Evolutionary conservation across 2,888 invertebrate genomes (phyloP), one percentile per base, ranked within the genome.

Genomic region (Athalia rosae): DNA sequence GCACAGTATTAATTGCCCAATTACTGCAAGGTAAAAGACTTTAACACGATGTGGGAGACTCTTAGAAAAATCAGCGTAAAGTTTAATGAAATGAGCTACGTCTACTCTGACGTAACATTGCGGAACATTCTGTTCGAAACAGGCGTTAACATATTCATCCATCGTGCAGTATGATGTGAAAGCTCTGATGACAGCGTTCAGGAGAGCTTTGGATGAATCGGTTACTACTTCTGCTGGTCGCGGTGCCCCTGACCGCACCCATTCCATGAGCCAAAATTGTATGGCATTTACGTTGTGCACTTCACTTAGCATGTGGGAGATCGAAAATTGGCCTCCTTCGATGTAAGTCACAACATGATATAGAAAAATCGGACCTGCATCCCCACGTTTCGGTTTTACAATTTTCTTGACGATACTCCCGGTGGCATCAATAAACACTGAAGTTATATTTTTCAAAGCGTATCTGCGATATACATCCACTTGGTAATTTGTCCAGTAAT

Each of bases 271-370:
- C 81, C 83, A 84, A 77, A 66, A 79, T 11, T 79, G 80, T 8
- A 82, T 83, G 0, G 58, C 61, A n/a, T 74, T 76, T 0, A 80
- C 80, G 11, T 76, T 69, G 5, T 83, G 81, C 3, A 41, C 41
- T 78, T 82, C 83, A 0, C 77, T 79, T 11, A 82, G 9, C 82
- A 83, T 81, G 77, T 83, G 81, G 4, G 67, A 13, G 2, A 83
- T 74, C 4, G 81, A 66, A 61, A 83, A 80, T 50, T 83, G 80
- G 3, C 81, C 80, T 63, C 76, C 76, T 48, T 74, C 13, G 7
- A 69, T 47, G 47, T 79, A 78, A 3, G 80, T 67, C 2, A 79
- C 77, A 13, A 77, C 76, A 11, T 79, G 62, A 73, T 82, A 82
- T 7, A 82, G 59, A 77, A 82, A 82, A 45, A 82, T 80, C 7